Base-by-base conservation (phyloP, 2,797 vertebrate species). In the Sitta carolinensis region DNA sequence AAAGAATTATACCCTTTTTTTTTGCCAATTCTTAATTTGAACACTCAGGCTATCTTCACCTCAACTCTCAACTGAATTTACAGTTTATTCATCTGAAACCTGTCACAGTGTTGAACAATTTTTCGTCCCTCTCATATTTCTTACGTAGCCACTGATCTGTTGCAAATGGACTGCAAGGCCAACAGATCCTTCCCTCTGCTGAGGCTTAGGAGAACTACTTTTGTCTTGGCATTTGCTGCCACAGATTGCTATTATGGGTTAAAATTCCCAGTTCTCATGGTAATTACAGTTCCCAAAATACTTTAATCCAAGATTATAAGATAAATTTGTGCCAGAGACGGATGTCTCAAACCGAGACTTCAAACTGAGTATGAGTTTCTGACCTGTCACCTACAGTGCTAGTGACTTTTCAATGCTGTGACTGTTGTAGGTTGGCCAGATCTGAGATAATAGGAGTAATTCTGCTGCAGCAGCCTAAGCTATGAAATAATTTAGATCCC, bases 41-140 rank as follows among this genome's bases (percentile, higher is more conserved):
- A 74, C 84, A 51, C 27, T 88, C 52, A 51, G 81, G 78, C 62
- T 90, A 86, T 87, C 81, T 93, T 90, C 57, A 32, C 58, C 38
- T 94, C 57, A 80, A 7, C 45, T 91, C 57, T 93, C 72, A n/a
- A 77, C 81, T 84, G 79, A 95, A 89, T 95, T 93, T 95, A 94
- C 67, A 77, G 84, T 85, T 87, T 90, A 69, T 92, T 94, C 52
- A 89, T 93, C 80, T 91, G 72, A 90, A 94, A 87, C 48, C 67
- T 89, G 80, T 80, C 92, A 93, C 66, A 42, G 42, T 43, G 42
- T 62, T 74, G 70, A 92, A 79, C 59, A 87, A 32, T 87, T 94
- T 95, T 92, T 94, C 84, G 82, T 95, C 45, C 42, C 25, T 64
- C 32, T 69, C 21, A 0, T 80, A 76, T 87, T 94, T 91, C 64